Conservation (phyloP, 1,140 invertebrate genomes). For the Pogonomyrmex barbatus region DNA sequence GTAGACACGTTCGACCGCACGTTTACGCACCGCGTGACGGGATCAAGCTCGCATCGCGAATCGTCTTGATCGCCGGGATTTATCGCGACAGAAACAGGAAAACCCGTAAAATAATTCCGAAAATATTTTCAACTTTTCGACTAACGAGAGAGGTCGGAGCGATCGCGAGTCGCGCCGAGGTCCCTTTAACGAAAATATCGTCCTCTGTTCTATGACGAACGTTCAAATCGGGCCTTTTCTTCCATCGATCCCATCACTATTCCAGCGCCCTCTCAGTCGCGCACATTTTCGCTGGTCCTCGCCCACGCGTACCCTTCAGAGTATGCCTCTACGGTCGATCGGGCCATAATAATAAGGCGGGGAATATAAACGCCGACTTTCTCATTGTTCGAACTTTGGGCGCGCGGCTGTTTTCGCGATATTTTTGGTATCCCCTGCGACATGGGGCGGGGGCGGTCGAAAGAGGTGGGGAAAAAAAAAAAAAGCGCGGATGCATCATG, state of each 20-base stretch:
- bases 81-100: neutral
- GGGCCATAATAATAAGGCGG: constrained; percentile 72
- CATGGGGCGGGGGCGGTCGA: neutral
- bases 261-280: constrained; percentile 34
- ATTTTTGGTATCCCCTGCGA: constrained; percentile 65
- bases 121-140: neutral
- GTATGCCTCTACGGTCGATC: constrained; percentile 70
- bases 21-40: constrained; percentile 43
- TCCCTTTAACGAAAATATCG: neutral
- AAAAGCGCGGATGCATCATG: constrained; percentile 37
- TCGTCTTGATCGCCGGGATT: constrained; percentile 6
- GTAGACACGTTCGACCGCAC: constrained; percentile 66
- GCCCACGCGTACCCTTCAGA: constrained; percentile 77
- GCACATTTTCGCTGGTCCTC: constrained; percentile 58
- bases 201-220: neutral
- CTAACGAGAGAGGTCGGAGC: neutral
- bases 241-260: constrained; percentile 40
- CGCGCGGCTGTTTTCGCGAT: constrained; percentile 61
- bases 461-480: constrained; percentile 8
- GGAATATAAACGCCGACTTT: constrained; percentile 55
- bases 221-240: constrained; percentile 8
- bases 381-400: constrained; percentile 68
- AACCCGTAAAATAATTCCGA: neutral
- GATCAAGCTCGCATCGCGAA: constrained; percentile 27
- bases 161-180: neutral